Evolutionary conservation across 2,113 vertebrate species (phyloP), one percentile per base, ranked within the genome.

Genomic region (Anolis sagrei): DNA sequence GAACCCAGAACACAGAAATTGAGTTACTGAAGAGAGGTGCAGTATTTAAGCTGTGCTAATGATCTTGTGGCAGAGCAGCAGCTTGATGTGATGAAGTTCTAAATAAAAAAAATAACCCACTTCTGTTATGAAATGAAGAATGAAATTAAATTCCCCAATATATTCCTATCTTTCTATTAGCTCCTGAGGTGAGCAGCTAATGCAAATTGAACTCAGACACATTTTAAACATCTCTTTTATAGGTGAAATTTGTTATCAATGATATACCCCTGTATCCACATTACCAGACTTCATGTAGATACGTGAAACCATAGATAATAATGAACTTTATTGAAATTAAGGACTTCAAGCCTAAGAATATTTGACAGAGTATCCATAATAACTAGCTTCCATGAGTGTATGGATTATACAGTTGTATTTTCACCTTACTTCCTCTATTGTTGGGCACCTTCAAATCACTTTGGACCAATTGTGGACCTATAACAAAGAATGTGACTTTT

Each of bases 351-450:
- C 39, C 39, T 5, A 44, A 44, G 39, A 44, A 44, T 44, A 44
- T 44, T 34, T 69, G 86, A 87, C 70, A 64, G 5, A 72, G 49
- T n/a, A 0, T 23, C 84, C 83, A 80, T 75, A 84, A 69, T 77
- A 87, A 70, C 1, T 74, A 39, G 51, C 61, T 1, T 0, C 64
- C 29, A 61, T 68, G n/a, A 27, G 84, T 69, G 5, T 34, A 48
- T 44, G 39, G 39, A 44, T 44, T 79, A 75, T 75, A 48, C 58
- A 48, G 54, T 19, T 79, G 64, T 66, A 10, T 64, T 79, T 79
- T 66, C 16, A 29, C 39, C 39, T 44, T 44, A 5, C 39, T 44
- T 44, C 39, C 2, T 44, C 39, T 44, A 44, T 44, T 44, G 39
- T 44, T 44, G 39, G 39, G 39, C 39, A 44, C 39, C 39, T 44